Base-by-base conservation (phyloP, 2,113 vertebrate genomes). In the Phainopepla nitens region DNA sequence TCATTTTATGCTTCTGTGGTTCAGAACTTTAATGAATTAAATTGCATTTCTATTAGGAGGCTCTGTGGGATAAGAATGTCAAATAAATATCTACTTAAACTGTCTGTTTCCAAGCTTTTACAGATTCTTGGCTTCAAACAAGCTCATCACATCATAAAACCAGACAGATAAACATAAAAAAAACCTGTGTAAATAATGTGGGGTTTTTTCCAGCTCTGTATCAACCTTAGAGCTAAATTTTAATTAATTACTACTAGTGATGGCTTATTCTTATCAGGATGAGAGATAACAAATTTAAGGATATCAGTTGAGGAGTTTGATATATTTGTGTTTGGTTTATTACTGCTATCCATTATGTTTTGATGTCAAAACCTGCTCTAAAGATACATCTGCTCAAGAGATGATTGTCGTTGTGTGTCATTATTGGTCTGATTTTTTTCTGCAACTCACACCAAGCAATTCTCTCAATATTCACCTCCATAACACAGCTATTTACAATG, bases 21-120 rank as follows among this genome's bases (percentile, higher is more conserved):
- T 96, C 79, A 73, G 68, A 91, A 88, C 70, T 62, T 80, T 58
- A 93, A 96, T 78, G 87, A 96, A 96, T 90, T 90, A 82, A 39
- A 93, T 78, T 91, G 19, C 16, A 27, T 83, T 96, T 90, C 54
- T 90, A 50, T 62, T 45, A 88, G 45, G 36, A 86, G 28, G 44
- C 68, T 93, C 75, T 60, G 73, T 86, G 79, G 85, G 22, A 82
- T 58, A 81, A 83, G 29, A 86, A 66, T 49, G 45, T 80, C 68
- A 94, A 93, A 73, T 61, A 91, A 95, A 85, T 86, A 88, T 33
- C 84, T 91, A 42, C 58, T 70, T 77, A 82, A 93, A 86, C 57
- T 51, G 12, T 49, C 58, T 61, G 33, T 47, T 90, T 93, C 69
- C 44, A 70, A 85, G 54, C 35, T 51, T 93, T 89, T 45, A 69